Evolutionary conservation across 1,140 invertebrate species (phyloP).

Genomic region (Euwallacea fornicatus): DNA sequence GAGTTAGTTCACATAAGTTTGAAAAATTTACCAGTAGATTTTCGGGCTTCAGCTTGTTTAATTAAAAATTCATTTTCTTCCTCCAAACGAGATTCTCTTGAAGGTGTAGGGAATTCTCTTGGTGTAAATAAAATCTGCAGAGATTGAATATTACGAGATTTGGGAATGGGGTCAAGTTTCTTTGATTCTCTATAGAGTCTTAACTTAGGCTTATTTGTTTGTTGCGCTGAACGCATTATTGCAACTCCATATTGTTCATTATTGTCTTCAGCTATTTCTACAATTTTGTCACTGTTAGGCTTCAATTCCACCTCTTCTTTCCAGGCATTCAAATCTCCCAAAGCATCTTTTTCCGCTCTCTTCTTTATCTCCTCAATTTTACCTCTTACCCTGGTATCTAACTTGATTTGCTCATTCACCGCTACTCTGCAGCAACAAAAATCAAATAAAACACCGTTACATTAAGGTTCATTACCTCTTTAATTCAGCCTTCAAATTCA

Average conservation of each 20-base stretch:
- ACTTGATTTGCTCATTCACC: slow-evolving; percentile 63
- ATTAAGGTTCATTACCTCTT: slow-evolving; percentile 45
- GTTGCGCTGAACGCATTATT: neutral
- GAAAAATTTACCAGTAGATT: slow-evolving; percentile 59
- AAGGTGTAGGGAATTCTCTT: slow-evolving; percentile 79
- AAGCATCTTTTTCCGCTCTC: slow-evolving; percentile 61
- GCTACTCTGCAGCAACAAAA: slow-evolving; percentile 51
- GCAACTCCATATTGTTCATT: neutral
- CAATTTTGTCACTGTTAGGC: neutral
- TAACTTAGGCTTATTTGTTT: slow-evolving; percentile 11
- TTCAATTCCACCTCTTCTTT: slow-evolving; percentile 46
- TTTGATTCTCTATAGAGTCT: slow-evolving; percentile 4
- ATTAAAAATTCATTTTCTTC: slow-evolving; percentile 82
- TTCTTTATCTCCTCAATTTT: slow-evolving; percentile 62
- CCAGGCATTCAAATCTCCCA: slow-evolving; percentile 69
- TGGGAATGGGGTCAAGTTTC: slow-evolving; percentile 58
- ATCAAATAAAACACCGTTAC: neutral
- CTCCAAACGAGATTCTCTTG: slow-evolving; percentile 70
- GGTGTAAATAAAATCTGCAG: slow-evolving; percentile 75
- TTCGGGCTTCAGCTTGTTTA: slow-evolving; percentile 75
- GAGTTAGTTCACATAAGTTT: slow-evolving; percentile 5
- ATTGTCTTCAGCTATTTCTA: neutral
- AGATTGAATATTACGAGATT: slow-evolving; percentile 60
- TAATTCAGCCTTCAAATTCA: slow-evolving; percentile 56
- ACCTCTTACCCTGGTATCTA: slow-evolving; percentile 58